Evolutionary conservation across 2,113 vertebrate species (phyloP), one percentile per base, ranked within the genome.

Genomic region (Phrynocephalus versicolor): DNA sequence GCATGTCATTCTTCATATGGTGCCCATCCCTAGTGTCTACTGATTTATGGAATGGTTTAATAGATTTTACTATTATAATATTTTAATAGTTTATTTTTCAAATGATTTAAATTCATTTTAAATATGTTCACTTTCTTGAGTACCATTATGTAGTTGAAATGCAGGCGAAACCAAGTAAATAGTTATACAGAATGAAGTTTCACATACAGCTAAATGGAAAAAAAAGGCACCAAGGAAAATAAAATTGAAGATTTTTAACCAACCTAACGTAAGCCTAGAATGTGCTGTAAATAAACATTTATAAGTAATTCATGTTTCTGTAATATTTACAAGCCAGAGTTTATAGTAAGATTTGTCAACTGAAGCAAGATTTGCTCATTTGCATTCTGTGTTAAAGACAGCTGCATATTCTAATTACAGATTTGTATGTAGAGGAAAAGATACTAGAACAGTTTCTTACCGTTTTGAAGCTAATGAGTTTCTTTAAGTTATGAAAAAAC

Each of bases 401-500:
- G 83, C 86, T 86, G 58, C 69, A 69, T 72, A 69, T 83, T 30
- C 41, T 91, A 81, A 80, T 65, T 78, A 81, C 18, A 88, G 76
- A 92, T 75, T 64, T 87, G 65, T 23, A 55, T 0, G 55, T 64
- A 86, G 21, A 76, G 83, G 85, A 89, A 90, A 84, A 62, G 77
- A 81, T 0, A 85, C 91, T 3, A 83, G 90, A 90, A 91, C 86
- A 92, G 41, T 67, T 87, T 79, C 89, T 84, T 45, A 72, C 6
- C 37, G 83, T 91, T 79, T 35, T 85, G 0, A 85, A 33, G 86
- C 86, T 92, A 92, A 84, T 86, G 71, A 89, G 64, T 88, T 86
- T 92, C 83, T 92, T 87, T 76, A 90, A 90, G 89, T 93, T 91
- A 87, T 27, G 77, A 88, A 92, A 92, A 88, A 72, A 80, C 1